Conservation (phyloP, 2,113 vertebrate genomes). For the Tauraco erythrolophus region DNA sequence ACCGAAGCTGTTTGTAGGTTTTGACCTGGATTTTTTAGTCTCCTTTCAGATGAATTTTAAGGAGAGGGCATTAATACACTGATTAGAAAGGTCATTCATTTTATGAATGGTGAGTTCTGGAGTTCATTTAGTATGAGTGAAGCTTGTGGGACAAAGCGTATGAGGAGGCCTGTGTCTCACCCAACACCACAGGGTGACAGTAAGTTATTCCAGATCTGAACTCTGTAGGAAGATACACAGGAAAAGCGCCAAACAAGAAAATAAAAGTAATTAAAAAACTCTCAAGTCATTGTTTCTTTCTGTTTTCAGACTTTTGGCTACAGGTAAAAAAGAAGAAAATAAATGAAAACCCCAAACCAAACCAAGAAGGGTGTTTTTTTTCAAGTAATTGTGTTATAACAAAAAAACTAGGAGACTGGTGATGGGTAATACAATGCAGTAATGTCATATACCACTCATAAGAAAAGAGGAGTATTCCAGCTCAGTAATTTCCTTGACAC, state of each 20-base stretch:
- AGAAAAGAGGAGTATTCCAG: background rate
- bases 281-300: background rate
- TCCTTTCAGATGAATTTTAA: background rate
- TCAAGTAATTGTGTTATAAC: background rate
- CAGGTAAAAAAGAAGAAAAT: background rate
- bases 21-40: background rate
- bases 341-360: background rate
- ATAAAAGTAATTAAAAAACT: accelerated
- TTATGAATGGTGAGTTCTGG: background rate
- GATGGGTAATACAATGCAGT: background rate
- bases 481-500: background rate
- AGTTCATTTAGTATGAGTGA: background rate
- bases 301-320: background rate
- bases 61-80: background rate
- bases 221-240: background rate
- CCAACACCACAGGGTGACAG: background rate
- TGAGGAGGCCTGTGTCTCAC: background rate
- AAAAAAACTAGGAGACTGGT: background rate
- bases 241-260: background rate
- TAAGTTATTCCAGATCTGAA: background rate
- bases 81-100: background rate
- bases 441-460: background rate
- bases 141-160: background rate
- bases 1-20: background rate
- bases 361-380: background rate